Percentiles rank a stretch among this genome's conserved stretches.
These are phyloP conservation scores for Smittia sp. DNA, from an alignment of 2,888 invertebrate species.

Conservation along the genomic window DNA sequence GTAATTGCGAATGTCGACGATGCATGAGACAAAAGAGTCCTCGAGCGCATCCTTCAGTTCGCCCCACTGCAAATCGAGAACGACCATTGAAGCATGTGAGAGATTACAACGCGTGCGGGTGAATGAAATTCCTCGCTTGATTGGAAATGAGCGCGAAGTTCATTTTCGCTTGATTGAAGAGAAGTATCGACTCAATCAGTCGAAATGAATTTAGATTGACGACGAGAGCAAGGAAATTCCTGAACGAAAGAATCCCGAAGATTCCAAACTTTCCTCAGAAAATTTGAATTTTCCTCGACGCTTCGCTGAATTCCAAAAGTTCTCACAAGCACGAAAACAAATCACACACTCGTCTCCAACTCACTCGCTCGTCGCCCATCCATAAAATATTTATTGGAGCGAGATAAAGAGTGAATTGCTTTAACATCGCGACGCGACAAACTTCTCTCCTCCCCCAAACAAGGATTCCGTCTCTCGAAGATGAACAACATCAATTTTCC, in stretches of 20 bases:
- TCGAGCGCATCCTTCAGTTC: background rate
- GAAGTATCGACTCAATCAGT: too few relatives aligned
- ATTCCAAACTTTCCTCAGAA: background rate
- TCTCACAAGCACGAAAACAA: background rate
- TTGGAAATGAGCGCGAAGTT: background rate
- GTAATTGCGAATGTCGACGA: background rate
- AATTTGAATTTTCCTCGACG: too few relatives aligned
- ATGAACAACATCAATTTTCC: constrained; percentile 24
- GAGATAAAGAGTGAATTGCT: constrained; percentile 2
- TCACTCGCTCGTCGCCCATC: background rate
- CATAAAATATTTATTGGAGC: constrained; percentile 8
- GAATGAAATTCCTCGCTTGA: background rate
- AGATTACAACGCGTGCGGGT: background rate
- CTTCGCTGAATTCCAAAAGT: background rate
- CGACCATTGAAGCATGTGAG: background rate
- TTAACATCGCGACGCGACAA: background rate
- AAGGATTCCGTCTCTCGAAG: background rate
- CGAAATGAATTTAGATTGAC: too few relatives aligned
- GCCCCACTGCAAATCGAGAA: too few relatives aligned
- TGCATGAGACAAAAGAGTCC: background rate
- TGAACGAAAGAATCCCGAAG: too few relatives aligned
- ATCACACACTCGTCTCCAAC: background rate
- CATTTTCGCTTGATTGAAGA: too few relatives aligned
- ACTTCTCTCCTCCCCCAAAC: background rate
- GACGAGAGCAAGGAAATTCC: too few relatives aligned